Evolutionary conservation across 2,113 vertebrate species (phyloP), one percentile per base, ranked within the genome.

Genomic region (Oryzias melastigma): DNA sequence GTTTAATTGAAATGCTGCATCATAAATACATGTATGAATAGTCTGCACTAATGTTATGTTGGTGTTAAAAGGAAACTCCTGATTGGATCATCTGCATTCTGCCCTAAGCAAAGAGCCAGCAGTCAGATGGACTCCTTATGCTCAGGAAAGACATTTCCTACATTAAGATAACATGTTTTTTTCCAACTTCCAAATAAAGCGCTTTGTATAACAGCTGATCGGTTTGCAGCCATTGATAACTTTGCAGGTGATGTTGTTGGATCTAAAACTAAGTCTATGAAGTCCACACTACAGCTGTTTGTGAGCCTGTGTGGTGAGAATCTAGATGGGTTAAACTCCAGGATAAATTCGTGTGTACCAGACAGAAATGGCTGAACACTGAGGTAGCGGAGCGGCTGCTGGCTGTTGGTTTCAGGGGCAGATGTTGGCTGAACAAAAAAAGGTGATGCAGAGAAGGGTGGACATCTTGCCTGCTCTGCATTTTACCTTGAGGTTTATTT

Each of bases 391-490:
- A 78, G 71, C 60, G 75, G 25, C 83, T 74, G 77, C 73, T 59
- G 53, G 82, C 68, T 59, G 56, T 80, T 83, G 85, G 87, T 81
- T 76, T 48, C 17, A 22, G 73, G 73, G 62, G 59, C 53, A 59
- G 77, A 15, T 63, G 51, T 55, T 53, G 61, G 69, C 73, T 52
- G 22, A 27, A 62, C 65, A 48, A 46, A 61, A 77, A 70, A 65
- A 59, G 62, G 43, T 88, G 86, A 89, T 73, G 65, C 67, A 80
- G 58, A 82, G 71, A 82, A 62, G 63, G 55, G 66, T 73, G 75
- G 85, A 86, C 87, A 84, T 80, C 27, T 74, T 80, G 85, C 80
- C 79, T 83, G 79, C 75, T 83, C 79, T 82, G 85, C 85, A 73
- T 78, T 85, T 88, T 82, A 87, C 71, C 82, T 84, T 77, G 70